Base-by-base conservation (phyloP, 2,113 vertebrate genomes). In the Aramus guarauna region DNA sequence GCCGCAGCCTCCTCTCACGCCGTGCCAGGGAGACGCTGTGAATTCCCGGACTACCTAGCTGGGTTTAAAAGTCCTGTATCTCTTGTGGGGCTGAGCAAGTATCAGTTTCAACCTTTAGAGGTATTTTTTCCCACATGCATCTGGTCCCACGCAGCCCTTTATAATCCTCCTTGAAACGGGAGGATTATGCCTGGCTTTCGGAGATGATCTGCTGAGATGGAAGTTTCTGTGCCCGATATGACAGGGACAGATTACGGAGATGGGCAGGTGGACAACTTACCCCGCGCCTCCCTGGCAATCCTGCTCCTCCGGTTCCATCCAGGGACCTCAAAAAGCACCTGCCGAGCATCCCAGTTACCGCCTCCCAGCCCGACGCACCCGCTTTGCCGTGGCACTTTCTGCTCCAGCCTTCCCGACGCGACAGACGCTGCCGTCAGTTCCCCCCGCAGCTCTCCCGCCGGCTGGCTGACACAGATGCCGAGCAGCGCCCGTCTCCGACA, bases 1-100 rank as follows among this genome's bases (percentile, higher is more conserved):
- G 0, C 56, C 10, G 34, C 69, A 66, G 50, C 58, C 39, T 37
- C 39, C n/a, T 72, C 32, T 72, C 26, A 9, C 48, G n/a, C n/a
- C n/a, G n/a, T 6, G 4, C 27, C 2, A 2, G 27, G 62, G 21
- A 73, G 13, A 30, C 0, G 1, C 36, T 19, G 39, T 20, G 32
- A 27, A 48, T 64, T 53, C 60, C 36, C 30, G 63, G 69, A 43
- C 64, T 14, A 9, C 60, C 27, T 43, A 29, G 6, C 17, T 36
- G 37, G 39, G 27, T 81, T 50, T n/a, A 1, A 58, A 66, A 43
- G 27, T 39, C 24, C 41, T 5, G 6, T n/a, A 85, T 41, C 23
- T 82, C 23, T 43, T 27, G 55, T 21, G 53, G 17, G 43, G 15
- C 22, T 24, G 22, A 90, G 45, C 22, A 76, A 36, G 21, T 43